These are phyloP conservation scores for Uria lomvia DNA, from an alignment of 2,113 vertebrate species.

Conservation along the genomic window DNA sequence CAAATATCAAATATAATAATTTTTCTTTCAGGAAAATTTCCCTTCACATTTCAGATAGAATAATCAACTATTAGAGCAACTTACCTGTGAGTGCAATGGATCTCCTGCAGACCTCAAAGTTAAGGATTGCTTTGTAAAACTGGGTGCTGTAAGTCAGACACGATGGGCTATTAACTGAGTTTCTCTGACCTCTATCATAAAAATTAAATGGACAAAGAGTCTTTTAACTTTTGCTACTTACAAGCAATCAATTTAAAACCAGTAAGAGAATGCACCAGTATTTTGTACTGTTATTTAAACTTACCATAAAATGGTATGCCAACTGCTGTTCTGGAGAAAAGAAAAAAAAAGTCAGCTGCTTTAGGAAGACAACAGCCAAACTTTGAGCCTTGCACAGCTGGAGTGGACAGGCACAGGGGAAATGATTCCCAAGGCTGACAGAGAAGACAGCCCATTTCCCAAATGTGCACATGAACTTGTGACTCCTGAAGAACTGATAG, in stretches of 20 bases:
- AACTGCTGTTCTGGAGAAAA: not conserved
- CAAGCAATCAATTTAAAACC: not conserved
- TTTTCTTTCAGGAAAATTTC: not conserved
- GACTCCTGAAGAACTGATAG: not conserved
- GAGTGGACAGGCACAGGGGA: not conserved
- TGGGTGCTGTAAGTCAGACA: not conserved
- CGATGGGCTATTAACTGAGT: not conserved
- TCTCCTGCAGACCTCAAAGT: not conserved
- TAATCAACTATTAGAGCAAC: not conserved
- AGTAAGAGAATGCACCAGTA: not conserved
- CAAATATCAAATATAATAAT: not conserved
- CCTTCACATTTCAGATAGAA: not conserved
- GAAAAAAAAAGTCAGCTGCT: not conserved
- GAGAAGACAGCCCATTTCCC: not conserved
- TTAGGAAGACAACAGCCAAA: not conserved
- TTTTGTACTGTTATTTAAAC: not conserved
- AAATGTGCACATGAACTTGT: not conserved
- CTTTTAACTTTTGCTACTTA: not conserved
- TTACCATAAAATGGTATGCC: not conserved
- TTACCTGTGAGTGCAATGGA: not conserved
- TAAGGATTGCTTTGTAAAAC: not conserved
- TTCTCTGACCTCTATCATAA: fast-evolving
- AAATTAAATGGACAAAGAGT: not conserved
- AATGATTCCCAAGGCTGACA: not conserved
- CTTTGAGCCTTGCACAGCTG: not conserved